Conservation (phyloP, 2,113 vertebrate species). For the Aythya baeri region DNA sequence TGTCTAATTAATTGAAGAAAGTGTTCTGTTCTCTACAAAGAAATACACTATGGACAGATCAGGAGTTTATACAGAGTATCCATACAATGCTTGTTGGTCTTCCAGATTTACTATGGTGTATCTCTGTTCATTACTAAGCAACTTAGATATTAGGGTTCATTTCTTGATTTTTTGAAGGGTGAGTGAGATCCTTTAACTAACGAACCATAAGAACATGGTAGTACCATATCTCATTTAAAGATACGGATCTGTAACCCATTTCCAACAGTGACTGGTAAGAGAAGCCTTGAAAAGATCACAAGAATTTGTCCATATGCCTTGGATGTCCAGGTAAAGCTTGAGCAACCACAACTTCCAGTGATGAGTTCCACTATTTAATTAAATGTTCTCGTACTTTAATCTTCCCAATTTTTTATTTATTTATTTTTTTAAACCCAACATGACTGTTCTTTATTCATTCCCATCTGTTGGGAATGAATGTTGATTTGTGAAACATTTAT, state of each 20-base stretch:
- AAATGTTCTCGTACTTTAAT: background rate
- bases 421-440: background rate
- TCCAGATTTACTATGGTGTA: background rate
- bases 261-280: background rate
- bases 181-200: background rate
- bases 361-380: background rate
- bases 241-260: background rate
- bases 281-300: background rate
- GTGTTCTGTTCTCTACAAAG: background rate
- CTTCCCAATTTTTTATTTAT: background rate
- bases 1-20: background rate
- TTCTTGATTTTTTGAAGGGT: background rate
- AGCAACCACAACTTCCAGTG: background rate
- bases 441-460: background rate
- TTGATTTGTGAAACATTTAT: background rate
- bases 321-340: background rate
- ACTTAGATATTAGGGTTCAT: background rate
- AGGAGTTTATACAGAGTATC: background rate
- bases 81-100: background rate
- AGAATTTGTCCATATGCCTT: background rate
- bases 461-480: background rate
- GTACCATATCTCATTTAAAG: background rate
- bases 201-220: background rate
- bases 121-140: background rate
- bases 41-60: background rate